These are phyloP conservation scores for Podabrus alpinus DNA, from an alignment of 2,888 invertebrate genomes.

Conservation along the genomic window DNA sequence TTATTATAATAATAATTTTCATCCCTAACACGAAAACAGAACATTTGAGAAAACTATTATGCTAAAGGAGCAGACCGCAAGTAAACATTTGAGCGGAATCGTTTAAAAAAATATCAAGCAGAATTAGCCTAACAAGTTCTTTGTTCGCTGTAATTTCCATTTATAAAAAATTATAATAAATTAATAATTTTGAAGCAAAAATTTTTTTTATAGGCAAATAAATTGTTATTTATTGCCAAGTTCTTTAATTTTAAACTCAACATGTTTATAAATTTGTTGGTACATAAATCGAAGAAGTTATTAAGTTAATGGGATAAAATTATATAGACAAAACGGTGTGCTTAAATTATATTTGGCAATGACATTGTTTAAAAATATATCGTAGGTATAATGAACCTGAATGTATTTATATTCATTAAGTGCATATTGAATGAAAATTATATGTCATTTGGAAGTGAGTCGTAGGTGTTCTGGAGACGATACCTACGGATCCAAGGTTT, in stretches of 20 bases:
- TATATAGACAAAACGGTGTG: neutral
- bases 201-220: neutral
- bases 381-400: neutral
- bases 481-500: constrained; percentile 4
- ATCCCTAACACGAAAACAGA: neutral
- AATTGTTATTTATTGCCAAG: neutral
- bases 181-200: neutral
- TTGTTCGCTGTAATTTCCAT: neutral
- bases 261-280: neutral
- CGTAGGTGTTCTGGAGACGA: constrained; percentile 17
- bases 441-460: constrained; percentile 7
- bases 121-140: neutral
- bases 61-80: neutral
- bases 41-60: neutral
- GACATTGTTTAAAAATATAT: constrained; percentile 9
- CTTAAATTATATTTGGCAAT: constrained; percentile 16
- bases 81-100: neutral
- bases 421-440: constrained; percentile 11
- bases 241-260: neutral
- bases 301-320: neutral
- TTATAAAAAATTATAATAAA: neutral
- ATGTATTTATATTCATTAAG: constrained; percentile 5
- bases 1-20: neutral
- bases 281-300: neutral
- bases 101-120: neutral